Conservation (phyloP, 2,113 vertebrate species). For the Callospermophilus lateralis region DNA sequence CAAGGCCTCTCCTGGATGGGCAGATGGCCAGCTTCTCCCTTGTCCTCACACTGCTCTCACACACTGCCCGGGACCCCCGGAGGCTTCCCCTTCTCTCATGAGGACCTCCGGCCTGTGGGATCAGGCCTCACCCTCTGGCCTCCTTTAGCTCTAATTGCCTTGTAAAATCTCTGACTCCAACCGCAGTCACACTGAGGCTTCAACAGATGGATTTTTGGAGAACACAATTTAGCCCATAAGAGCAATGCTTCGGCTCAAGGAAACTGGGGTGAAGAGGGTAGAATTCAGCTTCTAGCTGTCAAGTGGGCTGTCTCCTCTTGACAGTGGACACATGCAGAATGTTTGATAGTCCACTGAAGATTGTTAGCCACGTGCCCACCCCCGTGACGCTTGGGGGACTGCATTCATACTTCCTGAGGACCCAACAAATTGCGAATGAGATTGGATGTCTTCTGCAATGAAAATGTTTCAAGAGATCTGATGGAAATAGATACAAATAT, state of each 20-base stretch:
- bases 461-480: background rate
- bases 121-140: no score
- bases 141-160: background rate
- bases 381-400: background rate
- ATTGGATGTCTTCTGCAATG: background rate
- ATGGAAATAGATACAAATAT: background rate
- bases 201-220: background rate
- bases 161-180: background rate
- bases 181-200: background rate
- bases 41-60: background rate
- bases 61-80: no score
- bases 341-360: background rate
- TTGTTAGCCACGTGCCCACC: background rate
- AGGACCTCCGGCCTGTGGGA: background rate
- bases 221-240: background rate
- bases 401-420: background rate
- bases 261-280: background rate
- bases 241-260: background rate
- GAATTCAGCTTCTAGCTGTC: background rate
- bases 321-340: no score
- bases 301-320: background rate
- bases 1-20: background rate
- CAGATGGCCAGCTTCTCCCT: background rate
- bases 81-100: background rate
- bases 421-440: background rate